Base-by-base conservation (phyloP, 2,888 invertebrate genomes). In the Harpalus rubripes region DNA sequence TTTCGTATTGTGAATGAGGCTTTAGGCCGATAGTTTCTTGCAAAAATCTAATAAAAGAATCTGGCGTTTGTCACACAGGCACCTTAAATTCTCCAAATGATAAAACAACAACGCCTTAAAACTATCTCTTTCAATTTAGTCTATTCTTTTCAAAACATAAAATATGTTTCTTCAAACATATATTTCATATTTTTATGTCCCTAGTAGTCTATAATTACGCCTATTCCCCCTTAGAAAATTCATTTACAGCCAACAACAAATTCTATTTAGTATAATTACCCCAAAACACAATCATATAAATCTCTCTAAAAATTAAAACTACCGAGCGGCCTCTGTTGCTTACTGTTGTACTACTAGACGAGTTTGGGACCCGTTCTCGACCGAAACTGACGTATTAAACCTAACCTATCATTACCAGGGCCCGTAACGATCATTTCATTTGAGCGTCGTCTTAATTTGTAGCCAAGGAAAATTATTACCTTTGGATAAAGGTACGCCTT, bases 341-440 rank as follows among this genome's bases (percentile, higher is more conserved):
- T 74, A 74, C 72, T 74, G 72, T 74, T 74, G 41, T 52, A 74
- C 72, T 74, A 74, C 72, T 74, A 74, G 72, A 74, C 18, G 72
- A 74, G 72, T 44, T 41, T 18, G 44, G 10, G 16, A 41, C 44
- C 39, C 22, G 65, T 52, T 44, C 44, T 15, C 44, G 72, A 15
- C 83, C 76, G 83, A 83, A 83, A 83, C 83, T 83, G 83, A 59
- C 83, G 83, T 83, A 83, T 83, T 83, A 83, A 76, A 83, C 59
- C 74, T 74, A 83, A 83, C 83, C 83, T 83, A 59, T 83, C 56
- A 83, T 83, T 83, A 83, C 83, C 61, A 32, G 22, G 83, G 74
- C 44, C 83, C 81, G 83, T 83, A 83, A 83, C 83, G 83, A 83
- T 83, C 83, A 83, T 83, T 83, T 83, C 83, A 83, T 83, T 83